These are phyloP conservation scores for Trichonephila clavata DNA, from an alignment of 1,140 invertebrate species.

Conservation along the genomic window DNA sequence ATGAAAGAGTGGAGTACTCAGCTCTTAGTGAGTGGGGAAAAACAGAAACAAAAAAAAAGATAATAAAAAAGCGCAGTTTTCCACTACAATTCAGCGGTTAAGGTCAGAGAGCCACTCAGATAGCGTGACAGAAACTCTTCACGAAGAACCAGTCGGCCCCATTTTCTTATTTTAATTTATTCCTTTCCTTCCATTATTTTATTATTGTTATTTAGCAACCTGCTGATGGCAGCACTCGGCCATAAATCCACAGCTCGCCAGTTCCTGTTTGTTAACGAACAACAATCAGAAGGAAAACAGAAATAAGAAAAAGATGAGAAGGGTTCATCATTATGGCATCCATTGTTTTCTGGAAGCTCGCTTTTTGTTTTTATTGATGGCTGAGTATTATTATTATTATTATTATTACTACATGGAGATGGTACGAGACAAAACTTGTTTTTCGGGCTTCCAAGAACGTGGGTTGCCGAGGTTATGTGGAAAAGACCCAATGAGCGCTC, in stretches of 20 bases:
- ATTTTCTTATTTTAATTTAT: conserved; percentile 57
- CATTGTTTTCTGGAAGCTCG: conserved; percentile 41
- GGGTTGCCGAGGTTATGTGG: not conserved
- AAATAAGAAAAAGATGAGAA: conserved; percentile 28
- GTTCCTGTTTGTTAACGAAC: conserved; percentile 66
- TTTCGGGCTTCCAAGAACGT: conserved; percentile 11
- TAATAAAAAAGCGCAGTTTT: conserved; percentile 39
- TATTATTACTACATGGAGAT: conserved; percentile 15
- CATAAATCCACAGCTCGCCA: conserved; percentile 60
- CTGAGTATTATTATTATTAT: no score
- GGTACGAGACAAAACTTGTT: conserved; percentile 55
- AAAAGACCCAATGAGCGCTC: not conserved
- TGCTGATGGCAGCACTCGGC: conserved; percentile 30
- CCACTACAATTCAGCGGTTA: conserved; percentile 61
- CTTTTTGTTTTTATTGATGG: not conserved
- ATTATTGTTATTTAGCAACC: conserved; percentile 53
- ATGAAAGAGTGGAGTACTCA: not conserved
- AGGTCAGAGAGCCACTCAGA: conserved; percentile 54
- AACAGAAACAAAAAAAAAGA: conserved; percentile 18
- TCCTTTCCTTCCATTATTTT: conserved; percentile 55
- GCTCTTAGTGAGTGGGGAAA: not conserved
- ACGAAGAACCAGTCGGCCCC: conserved; percentile 26
- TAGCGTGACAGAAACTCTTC: conserved; percentile 45
- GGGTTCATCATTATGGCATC: conserved; percentile 43
- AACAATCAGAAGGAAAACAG: conserved; percentile 39